Percentiles rank a stretch among this genome's conserved stretches.
Conservation (phyloP, 2,888 invertebrate species). For the Drosophila helvetica region DNA sequence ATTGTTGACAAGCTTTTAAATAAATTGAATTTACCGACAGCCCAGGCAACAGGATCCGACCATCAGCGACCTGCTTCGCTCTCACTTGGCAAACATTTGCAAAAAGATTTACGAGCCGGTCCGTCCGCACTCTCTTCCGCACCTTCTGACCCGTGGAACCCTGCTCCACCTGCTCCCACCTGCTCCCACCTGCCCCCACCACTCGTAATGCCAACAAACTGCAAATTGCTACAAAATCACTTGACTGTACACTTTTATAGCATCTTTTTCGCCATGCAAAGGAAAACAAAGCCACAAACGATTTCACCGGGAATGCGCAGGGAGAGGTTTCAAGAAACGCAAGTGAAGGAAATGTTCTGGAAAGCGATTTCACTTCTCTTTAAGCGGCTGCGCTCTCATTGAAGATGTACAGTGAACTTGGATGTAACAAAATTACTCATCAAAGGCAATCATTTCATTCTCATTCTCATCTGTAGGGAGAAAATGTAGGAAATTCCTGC, state of each 20-base stretch:
- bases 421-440: too few relatives aligned
- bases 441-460: too few relatives aligned
- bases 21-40: conserved; percentile 81
- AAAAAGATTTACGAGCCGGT: conserved; percentile 61
- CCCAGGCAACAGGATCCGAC: conserved; percentile 13
- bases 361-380: background rate
- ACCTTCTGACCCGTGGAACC: background rate
- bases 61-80: background rate
- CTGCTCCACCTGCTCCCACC: background rate
- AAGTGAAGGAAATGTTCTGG: background rate
- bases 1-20: conserved; percentile 82
- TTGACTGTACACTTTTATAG: conserved; percentile 80
- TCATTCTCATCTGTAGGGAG: background rate
- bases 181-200: conserved; percentile 40
- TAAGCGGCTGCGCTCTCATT: background rate
- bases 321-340: background rate
- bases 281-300: conserved; percentile 47
- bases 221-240: conserved; percentile 81
- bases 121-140: background rate
- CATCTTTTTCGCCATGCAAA: conserved; percentile 51
- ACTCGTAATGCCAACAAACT: conserved; percentile 66
- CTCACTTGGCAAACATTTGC: conserved; percentile 60
- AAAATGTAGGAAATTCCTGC: too few relatives aligned
- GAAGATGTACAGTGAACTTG: background rate
- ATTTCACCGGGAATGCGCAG: background rate